Conservation (phyloP, 2,797 vertebrate species). For the Ptychobarbus kaznakovi region DNA sequence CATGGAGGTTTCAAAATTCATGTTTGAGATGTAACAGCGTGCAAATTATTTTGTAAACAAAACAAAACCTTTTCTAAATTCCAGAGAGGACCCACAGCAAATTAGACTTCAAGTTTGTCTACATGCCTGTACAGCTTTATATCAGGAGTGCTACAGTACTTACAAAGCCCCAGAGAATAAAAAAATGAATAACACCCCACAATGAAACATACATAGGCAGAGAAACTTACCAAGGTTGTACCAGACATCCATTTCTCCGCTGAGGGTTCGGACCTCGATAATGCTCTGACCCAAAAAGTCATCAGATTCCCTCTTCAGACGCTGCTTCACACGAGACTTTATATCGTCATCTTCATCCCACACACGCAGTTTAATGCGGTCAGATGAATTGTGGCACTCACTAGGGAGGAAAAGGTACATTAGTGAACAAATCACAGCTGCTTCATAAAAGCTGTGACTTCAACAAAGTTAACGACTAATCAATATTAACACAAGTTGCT, state of each 20-base stretch:
- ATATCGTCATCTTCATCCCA: slow-evolving; percentile 99
- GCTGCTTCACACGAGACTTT: slow-evolving; percentile 95
- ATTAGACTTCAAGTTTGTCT: neutral
- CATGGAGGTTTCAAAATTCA: neutral
- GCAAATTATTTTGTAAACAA: neutral
- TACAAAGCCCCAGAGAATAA: neutral
- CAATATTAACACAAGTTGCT: neutral
- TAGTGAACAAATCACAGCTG: neutral
- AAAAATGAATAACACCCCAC: neutral
- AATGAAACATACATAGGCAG: neutral
- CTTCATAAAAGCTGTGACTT: neutral
- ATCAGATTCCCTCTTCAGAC: slow-evolving; percentile 95
- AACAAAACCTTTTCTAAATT: neutral
- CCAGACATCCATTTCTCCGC: slow-evolving; percentile 99
- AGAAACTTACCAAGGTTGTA: slow-evolving; percentile 91
- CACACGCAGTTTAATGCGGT: slow-evolving; percentile 94
- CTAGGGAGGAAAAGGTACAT: slow-evolving; percentile 67
- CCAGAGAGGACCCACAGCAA: neutral
- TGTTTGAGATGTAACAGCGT: neutral
- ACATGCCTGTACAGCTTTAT: neutral
- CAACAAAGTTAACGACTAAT: neutral
- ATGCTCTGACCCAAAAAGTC: slow-evolving; percentile 98
- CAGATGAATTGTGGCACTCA: slow-evolving; percentile 97
- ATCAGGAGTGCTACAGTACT: slow-evolving; percentile 3
- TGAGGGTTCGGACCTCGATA: slow-evolving; percentile 96